Base-by-base conservation (phyloP, 2,888 invertebrate species). In the Acheta domesticus region DNA sequence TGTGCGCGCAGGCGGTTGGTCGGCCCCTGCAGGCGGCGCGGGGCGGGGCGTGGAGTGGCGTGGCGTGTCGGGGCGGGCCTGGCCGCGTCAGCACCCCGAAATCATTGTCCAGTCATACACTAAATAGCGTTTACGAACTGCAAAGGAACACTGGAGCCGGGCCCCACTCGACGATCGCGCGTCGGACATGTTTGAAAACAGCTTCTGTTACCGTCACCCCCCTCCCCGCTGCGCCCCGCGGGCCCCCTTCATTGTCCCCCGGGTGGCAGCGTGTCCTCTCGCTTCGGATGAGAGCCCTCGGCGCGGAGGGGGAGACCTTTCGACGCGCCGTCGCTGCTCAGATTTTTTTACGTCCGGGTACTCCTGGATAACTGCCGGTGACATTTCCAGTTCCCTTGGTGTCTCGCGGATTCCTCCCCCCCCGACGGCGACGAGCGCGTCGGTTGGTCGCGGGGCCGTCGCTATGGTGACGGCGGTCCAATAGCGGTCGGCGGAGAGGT, bases 121-220 rank as follows among this genome's bases (percentile, higher is more conserved):
- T 62, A 62, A 62, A 62, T 62, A 62, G 62, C 62, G 62, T 62
- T 62, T 62, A 62, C 62, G 62, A 62, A 62, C n/a, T n/a, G 14
- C 62, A 62, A 62, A 62, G n/a, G 62, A 62, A 62, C n/a, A 62
- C n/a, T n/a, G 62, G 62, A 62, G 62, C 4, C 62, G 62, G n/a
- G 36, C 36, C 62, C 62, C 62, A 5, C 62, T 62, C 62, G 62
- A 62, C 62, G 62, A 62, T 62, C 62, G n/a, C 62, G 14, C 62
- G 14, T 19, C n/a, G 62, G 62, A 62, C 62, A 62, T 62, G 62
- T 62, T 62, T 62, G 62, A 62, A 62, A 62, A 62, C 62, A 62
- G 62, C 62, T 62, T 62, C 62, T 62, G 62, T 62, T 62, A 62
- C 62, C 4, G 62, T 62, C 62, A n/a, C 62, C 14, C 62, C n/a